phyloP scores from a whole-genome alignment of 2,888 invertebrate genomes.

The Cataglyphis altisquamis region DNA sequence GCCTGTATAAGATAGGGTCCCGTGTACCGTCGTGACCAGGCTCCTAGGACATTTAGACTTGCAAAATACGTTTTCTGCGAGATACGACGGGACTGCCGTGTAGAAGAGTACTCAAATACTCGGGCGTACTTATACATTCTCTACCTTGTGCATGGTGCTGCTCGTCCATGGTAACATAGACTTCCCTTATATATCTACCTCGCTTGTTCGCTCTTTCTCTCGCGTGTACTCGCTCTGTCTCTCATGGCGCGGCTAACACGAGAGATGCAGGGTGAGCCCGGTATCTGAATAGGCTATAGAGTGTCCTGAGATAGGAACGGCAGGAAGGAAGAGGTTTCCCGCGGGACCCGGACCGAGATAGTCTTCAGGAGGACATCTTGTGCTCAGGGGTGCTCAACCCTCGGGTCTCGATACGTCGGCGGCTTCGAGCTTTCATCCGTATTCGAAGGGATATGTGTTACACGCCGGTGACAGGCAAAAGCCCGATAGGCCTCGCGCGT shows the following conservation, averaged over 20 bases:
- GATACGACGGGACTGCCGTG: slow-evolving; percentile 66
- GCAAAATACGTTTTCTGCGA: slow-evolving; percentile 80
- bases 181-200: slow-evolving; percentile 31
- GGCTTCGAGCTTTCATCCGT: slow-evolving; percentile 69
- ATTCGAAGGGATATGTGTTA: slow-evolving; percentile 66
- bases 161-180: slow-evolving; percentile 76
- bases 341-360: slow-evolving; percentile 85
- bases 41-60: slow-evolving; percentile 76
- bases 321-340: slow-evolving; percentile 83
- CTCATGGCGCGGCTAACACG: slow-evolving; percentile 77
- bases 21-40: slow-evolving; percentile 51
- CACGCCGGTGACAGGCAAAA: slow-evolving; percentile 69
- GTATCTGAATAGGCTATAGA: slow-evolving; percentile 86
- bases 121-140: slow-evolving; percentile 76
- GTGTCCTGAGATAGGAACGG: slow-evolving; percentile 85
- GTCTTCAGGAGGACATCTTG: slow-evolving; percentile 86
- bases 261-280: slow-evolving; percentile 81
- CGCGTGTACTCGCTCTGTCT: slow-evolving; percentile 43
- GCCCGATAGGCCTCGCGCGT: slow-evolving; percentile 70
- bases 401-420: slow-evolving; percentile 67
- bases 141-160: slow-evolving; percentile 65
- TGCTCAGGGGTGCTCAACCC: slow-evolving; percentile 82
- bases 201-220: slow-evolving; percentile 45
- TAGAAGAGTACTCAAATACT: slow-evolving; percentile 79
- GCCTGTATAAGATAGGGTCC: slow-evolving; percentile 66